Percentiles rank a stretch among this genome's conserved stretches.
These are phyloP conservation scores for Metopia argyrocephala DNA, from an alignment of 2,888 invertebrate genomes.

Conservation along the genomic window DNA sequence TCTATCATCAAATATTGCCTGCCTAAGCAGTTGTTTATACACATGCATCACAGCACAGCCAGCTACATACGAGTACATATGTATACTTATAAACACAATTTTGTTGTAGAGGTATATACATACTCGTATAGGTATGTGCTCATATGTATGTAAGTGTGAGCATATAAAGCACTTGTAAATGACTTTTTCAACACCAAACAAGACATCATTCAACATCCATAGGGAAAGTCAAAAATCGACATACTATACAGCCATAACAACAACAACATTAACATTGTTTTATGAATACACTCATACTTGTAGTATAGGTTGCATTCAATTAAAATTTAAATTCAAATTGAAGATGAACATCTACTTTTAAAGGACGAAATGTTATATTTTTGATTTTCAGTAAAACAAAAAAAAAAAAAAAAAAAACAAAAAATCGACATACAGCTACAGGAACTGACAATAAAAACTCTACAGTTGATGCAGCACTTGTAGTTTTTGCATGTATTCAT, in stretches of 20 bases:
- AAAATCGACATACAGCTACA: background rate
- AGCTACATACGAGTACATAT: background rate
- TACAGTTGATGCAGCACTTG: background rate
- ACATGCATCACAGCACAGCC: background rate
- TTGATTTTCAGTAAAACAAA: too few species aligned
- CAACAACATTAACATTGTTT: conserved; percentile 14
- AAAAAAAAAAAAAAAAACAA: background rate
- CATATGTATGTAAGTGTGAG: background rate
- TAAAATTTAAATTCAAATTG: background rate
- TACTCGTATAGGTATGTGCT: background rate
- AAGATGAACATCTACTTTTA: background rate
- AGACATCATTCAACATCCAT: conserved; percentile 32
- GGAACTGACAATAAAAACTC: background rate
- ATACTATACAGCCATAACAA: too few species aligned
- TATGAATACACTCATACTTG: background rate
- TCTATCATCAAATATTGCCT: conserved; percentile 19
- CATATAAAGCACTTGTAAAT: conserved; percentile 56
- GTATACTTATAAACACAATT: background rate
- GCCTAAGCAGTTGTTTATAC: conserved; percentile 20
- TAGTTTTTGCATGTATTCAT: too few species aligned
- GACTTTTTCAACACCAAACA: conserved; percentile 62
- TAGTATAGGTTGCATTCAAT: conserved; percentile 32
- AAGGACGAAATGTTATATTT: background rate
- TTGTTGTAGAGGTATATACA: too few species aligned
- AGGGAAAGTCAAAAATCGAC: conserved; percentile 41